Conservation (phyloP, 30 jellyfish, hydroid and myxozoan genomes). For the Pelagia noctiluca region DNA sequence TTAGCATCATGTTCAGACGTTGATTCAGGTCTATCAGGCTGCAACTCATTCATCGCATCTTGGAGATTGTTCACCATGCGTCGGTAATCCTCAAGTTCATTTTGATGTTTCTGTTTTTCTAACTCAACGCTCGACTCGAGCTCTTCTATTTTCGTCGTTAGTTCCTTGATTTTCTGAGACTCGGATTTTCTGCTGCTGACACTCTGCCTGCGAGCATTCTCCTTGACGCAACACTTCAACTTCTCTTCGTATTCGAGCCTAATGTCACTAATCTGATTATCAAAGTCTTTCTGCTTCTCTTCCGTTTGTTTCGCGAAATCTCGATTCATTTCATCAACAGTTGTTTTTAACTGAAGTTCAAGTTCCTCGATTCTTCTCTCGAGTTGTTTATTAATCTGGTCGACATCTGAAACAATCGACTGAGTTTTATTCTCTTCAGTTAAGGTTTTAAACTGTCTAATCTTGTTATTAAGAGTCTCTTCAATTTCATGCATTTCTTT, state of each 20-base stretch:
- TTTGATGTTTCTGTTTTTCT: conserved; percentile 72
- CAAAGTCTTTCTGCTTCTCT: conserved; percentile 64
- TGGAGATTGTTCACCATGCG: conserved; percentile 47
- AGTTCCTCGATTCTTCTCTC: conserved; percentile 45
- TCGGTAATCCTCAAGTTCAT: conserved; percentile 61
- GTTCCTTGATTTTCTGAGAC: conserved; percentile 80
- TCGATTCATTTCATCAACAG: conserved; percentile 45
- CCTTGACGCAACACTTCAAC: conserved; percentile 85
- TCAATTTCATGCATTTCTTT: conserved; percentile 66
- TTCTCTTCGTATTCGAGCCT: conserved; percentile 95
- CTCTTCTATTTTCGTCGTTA: conserved; percentile 62
- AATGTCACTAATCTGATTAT: conserved; percentile 84
- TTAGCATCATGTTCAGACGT: not conserved
- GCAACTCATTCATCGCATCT: conserved; percentile 65
- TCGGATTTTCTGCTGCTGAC: conserved; percentile 91
- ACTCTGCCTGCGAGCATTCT: conserved; percentile 90
- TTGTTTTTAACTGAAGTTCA: conserved; percentile 56
- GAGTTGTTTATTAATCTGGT: conserved; percentile 39
- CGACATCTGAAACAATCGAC: conserved; percentile 43
- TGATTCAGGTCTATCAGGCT: conserved; percentile 13
- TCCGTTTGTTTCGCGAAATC: conserved; percentile 59
- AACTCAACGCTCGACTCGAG: conserved; percentile 67
- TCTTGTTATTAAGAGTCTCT: conserved; percentile 63
- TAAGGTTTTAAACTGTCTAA: conserved; percentile 19
- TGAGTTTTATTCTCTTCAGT: conserved; percentile 48